Conservation (phyloP, 1,140 invertebrate genomes). For the Brachionus rotundiformis region DNA sequence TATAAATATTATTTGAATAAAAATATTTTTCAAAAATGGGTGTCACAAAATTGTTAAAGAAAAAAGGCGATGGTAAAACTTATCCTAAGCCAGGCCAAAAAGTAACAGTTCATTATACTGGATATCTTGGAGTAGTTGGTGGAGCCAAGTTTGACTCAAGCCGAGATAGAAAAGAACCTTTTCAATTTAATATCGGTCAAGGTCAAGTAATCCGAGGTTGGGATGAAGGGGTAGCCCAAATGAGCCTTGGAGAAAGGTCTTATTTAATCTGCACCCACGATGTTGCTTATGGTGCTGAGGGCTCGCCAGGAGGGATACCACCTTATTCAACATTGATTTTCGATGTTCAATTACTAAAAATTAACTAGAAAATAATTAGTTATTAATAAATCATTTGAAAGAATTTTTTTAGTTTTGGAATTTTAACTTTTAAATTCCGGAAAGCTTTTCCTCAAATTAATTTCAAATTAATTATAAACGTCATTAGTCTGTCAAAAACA, state of each 20-base stretch:
- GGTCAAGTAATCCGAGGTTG: conserved; percentile 75
- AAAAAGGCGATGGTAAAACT: conserved; percentile 25
- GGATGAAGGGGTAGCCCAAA: conserved; percentile 78
- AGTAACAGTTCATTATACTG: conserved; percentile 41
- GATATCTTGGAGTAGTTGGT: conserved; percentile 66
- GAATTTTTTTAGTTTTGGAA: too few species aligned
- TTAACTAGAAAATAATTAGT: conserved; percentile 70
- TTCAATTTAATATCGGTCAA: conserved; percentile 76
- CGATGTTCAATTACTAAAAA: conserved; percentile 79
- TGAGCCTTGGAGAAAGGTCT: conserved; percentile 81
- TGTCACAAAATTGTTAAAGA: conserved; percentile 10
- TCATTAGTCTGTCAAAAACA: too few species aligned
- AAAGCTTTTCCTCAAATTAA: too few species aligned
- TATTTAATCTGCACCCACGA: conserved; percentile 81
- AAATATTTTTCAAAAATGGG: conserved; percentile 6
- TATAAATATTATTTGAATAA: background rate
- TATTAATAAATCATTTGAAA: background rate
- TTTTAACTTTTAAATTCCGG: too few species aligned
- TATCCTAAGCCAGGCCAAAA: conserved; percentile 35
- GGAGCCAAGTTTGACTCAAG: conserved; percentile 83
- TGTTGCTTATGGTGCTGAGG: conserved; percentile 67
- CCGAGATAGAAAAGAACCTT: conserved; percentile 71
- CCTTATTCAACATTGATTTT: conserved; percentile 74
- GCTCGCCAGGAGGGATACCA: conserved; percentile 39
- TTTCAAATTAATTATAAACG: too few species aligned